Percentiles rank a stretch among this genome's conserved stretches.
phyloP scores from a whole-genome alignment of 2,888 invertebrate genomes.

The Lasioglossum malachurum region DNA sequence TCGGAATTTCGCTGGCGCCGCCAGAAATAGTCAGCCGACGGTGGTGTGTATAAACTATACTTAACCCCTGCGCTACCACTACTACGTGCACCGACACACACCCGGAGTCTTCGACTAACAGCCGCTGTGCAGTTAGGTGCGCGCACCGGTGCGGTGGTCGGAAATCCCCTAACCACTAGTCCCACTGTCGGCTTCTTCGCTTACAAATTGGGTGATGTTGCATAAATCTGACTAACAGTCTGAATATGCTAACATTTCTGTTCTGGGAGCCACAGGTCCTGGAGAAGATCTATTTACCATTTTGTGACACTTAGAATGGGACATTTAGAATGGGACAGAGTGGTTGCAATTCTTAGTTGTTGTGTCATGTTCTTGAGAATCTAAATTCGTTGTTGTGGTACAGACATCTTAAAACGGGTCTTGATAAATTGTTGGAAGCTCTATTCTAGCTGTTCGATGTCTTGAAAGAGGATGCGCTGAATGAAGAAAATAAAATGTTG shows the following conservation, averaged over 20 bases:
- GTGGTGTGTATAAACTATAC: slow-evolving; percentile 73
- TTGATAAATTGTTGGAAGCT: too few relatives aligned
- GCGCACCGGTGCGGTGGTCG: slow-evolving; percentile 5
- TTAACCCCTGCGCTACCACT: slow-evolving; percentile 65
- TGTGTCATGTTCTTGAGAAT: too few relatives aligned
- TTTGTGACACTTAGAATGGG: not conserved
- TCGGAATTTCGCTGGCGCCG: slow-evolving; percentile 82
- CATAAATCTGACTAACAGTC: not conserved
- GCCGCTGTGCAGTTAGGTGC: slow-evolving; percentile 25
- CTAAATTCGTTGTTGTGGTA: not conserved
- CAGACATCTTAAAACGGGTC: too few relatives aligned
- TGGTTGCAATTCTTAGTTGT: not conserved
- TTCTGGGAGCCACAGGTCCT: not conserved
- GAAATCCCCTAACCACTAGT: not conserved
- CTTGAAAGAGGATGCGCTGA: not conserved
- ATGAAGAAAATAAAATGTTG: not conserved
- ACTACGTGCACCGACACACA: slow-evolving; percentile 40
- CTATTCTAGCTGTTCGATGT: too few relatives aligned
- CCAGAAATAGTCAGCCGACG: slow-evolving; percentile 79
- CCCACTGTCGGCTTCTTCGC: not conserved
- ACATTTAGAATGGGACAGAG: not conserved
- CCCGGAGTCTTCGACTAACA: not conserved
- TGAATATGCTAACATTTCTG: not conserved
- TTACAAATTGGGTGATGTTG: not conserved
- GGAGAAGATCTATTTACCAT: not conserved